Conservation (phyloP, 2,797 vertebrate species). For the Hylomyscus alleni region DNA sequence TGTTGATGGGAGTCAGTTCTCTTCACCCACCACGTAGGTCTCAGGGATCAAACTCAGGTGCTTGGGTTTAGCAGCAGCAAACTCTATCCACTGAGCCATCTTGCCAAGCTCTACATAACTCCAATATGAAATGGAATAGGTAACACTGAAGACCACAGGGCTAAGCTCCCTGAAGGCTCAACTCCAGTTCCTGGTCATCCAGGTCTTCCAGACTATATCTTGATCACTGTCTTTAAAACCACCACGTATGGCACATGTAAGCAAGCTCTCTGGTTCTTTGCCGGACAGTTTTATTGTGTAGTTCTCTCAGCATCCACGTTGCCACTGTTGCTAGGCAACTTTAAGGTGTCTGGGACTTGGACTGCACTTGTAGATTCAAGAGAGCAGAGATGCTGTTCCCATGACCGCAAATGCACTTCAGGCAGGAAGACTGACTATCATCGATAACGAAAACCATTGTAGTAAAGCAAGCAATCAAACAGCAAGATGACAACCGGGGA, state of each 20-base stretch:
- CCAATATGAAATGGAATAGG: not conserved
- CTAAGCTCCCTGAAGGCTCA: not conserved
- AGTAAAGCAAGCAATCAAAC: not conserved
- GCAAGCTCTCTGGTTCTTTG: not conserved
- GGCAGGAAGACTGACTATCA: not conserved
- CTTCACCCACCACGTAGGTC: not conserved
- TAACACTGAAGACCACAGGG: not conserved
- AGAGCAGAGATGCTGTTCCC: not conserved
- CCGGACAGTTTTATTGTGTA: not conserved
- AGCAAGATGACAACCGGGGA: not conserved
- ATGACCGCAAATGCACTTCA: not conserved
- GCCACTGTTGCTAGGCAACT: not conserved
- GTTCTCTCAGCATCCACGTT: not conserved
- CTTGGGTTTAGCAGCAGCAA: not conserved
- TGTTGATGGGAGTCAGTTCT: not conserved
- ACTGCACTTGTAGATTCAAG: not conserved
- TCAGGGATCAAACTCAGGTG: not conserved
- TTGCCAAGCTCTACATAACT: not conserved
- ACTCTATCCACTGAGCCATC: not conserved
- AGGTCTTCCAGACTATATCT: not conserved
- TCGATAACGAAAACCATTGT: not conserved
- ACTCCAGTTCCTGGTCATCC: not conserved
- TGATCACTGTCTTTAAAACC: not conserved
- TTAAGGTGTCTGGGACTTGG: not conserved
- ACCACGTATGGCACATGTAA: not conserved